Conservation (phyloP, 1,140 invertebrate species). For the Eubasilissa regina region DNA sequence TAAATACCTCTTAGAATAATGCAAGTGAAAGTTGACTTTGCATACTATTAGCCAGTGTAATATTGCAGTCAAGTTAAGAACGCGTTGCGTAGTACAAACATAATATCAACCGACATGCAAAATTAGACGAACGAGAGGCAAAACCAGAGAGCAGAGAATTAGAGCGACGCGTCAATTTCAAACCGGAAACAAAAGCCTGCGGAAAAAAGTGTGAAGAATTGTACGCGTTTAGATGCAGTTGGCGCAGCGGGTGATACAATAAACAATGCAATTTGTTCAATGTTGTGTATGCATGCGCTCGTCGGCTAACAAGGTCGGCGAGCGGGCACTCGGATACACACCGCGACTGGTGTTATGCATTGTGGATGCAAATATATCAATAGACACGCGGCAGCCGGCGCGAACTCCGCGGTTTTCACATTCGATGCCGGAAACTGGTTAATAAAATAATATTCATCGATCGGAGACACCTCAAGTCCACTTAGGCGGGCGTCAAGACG, state of each 20-base stretch:
- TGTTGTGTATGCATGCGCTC: background rate
- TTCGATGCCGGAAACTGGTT: background rate
- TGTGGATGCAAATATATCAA: background rate
- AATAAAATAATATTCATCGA: conserved; percentile 2
- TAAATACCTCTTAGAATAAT: conserved; percentile 33
- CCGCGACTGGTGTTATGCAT: background rate
- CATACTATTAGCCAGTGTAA: background rate
- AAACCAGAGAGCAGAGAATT: background rate
- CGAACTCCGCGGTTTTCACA: too few species aligned
- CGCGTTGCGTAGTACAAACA: conserved; percentile 5
- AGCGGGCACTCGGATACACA: background rate
- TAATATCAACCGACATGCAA: background rate
- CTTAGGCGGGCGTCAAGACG: background rate
- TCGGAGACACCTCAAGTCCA: conserved; percentile 2
- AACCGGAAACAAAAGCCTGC: conserved; percentile 16
- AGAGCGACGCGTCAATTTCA: conserved; percentile 1
- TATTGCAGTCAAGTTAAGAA: conserved; percentile 1
- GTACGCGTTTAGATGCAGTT: too few species aligned
- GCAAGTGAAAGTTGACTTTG: conserved; percentile 30
- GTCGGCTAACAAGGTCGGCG: background rate
- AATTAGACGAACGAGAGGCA: background rate
- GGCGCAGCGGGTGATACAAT: background rate
- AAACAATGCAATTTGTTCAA: background rate
- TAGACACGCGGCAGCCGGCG: background rate
- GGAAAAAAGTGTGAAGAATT: background rate